Evolutionary conservation across 2,113 vertebrate species (phyloP).

Genomic region (Jacana jacana): DNA sequence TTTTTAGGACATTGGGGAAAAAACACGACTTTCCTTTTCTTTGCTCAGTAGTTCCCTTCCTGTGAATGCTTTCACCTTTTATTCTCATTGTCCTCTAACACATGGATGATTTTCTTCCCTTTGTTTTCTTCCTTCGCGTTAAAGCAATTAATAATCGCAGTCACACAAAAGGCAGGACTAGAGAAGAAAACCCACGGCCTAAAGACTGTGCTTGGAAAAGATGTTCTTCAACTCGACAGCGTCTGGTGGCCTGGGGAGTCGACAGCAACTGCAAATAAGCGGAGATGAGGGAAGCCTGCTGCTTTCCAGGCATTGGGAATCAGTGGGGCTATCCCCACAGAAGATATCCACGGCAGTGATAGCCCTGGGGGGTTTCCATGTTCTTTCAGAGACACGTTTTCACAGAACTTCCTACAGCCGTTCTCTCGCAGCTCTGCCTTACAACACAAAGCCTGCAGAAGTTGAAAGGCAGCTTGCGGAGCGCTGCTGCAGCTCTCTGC

Average conservation of each 20-base stretch:
- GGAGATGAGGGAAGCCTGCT: not conserved
- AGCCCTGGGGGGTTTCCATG: not conserved
- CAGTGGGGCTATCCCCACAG: not conserved
- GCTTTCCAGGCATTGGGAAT: not conserved
- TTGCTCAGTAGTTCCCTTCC: not conserved
- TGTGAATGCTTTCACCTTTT: not conserved
- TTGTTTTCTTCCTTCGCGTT: not conserved
- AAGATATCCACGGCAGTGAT: not conserved
- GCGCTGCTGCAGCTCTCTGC: not conserved
- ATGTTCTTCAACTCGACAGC: not conserved
- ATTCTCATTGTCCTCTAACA: not conserved
- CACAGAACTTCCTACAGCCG: not conserved
- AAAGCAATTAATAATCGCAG: not conserved
- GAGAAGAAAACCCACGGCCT: not conserved
- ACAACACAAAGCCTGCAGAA: not conserved
- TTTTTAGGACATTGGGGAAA: not conserved
- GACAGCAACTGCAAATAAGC: not conserved
- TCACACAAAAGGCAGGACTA: not conserved
- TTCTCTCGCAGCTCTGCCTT: not conserved
- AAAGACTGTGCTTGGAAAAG: not conserved
- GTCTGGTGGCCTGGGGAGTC: not conserved
- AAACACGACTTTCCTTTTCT: not conserved
- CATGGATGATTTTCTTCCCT: not conserved
- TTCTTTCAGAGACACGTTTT: not conserved
- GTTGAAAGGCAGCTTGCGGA: fast-evolving